Conservation (phyloP, 1,140 invertebrate species). For the Danaus plexippus region DNA sequence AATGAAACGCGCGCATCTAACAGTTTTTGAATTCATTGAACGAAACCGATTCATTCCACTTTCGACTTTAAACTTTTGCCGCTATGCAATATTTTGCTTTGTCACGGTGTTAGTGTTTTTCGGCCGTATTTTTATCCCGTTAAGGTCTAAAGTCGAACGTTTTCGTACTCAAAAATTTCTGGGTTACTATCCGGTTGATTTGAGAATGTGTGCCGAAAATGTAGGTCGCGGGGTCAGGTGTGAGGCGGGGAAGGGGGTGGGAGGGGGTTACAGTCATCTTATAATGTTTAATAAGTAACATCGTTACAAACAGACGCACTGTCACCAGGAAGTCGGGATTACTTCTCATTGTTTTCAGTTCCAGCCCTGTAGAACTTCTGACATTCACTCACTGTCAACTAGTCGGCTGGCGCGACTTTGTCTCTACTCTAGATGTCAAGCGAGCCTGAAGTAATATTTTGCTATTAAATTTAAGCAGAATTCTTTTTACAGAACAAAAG, state of each 20-base stretch:
- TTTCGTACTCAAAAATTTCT: constrained; percentile 41
- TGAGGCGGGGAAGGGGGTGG: constrained; percentile 18
- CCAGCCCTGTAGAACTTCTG: no score
- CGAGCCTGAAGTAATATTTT: no score
- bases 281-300: no score
- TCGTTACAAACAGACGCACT: no score
- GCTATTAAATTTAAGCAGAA: no score
- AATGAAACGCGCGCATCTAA: constrained; percentile 7
- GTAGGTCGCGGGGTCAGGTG: constrained; percentile 32
- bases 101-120: constrained; percentile 6
- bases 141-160: constrained; percentile 25
- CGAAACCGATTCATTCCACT: constrained; percentile 12
- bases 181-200: constrained; percentile 53
- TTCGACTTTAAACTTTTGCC: constrained; percentile 16
- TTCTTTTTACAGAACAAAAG: no score
- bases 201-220: constrained; percentile 48
- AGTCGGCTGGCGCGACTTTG: no score
- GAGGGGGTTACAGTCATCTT: no score
- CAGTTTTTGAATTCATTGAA: constrained; percentile 25
- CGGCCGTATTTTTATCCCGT: constrained; percentile 13
- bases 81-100: constrained; percentile 17
- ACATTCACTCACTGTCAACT: no score
- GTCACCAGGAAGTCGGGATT: not conserved
- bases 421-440: no score
- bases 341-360: no score